Evolutionary conservation across 30 jellyfish, hydroid and myxozoan genomes (phyloP).

Genomic region (Clytia hemisphaerica): DNA sequence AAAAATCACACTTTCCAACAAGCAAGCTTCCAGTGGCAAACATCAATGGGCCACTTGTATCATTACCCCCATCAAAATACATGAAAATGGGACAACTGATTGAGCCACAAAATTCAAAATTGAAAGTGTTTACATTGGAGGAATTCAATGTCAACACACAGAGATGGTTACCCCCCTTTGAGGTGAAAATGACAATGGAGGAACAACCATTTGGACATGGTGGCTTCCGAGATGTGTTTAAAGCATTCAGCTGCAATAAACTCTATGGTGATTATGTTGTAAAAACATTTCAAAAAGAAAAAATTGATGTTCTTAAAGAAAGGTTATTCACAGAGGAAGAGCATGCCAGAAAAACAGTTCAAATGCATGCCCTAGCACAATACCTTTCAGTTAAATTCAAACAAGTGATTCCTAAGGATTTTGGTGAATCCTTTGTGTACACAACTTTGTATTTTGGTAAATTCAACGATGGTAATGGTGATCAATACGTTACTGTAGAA

Average conservation of each 20-base stretch:
- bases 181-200: not conserved
- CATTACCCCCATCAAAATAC: no score
- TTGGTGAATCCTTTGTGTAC: slow-evolving; percentile 12
- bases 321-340: slow-evolving; percentile 5
- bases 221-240: slow-evolving; percentile 20
- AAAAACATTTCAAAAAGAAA: no score
- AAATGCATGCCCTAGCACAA: slow-evolving; percentile 22
- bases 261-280: not conserved
- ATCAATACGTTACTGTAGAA: not conserved
- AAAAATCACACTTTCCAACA: no score
- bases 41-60: no score
- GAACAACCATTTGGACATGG: slow-evolving; percentile 19
- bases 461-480: no score
- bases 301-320: not conserved
- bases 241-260: not conserved
- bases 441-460: no score
- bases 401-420: not conserved
- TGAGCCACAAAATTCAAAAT: no score
- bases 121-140: no score
- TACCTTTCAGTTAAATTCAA: slow-evolving; percentile 2
- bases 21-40: no score
- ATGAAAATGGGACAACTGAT: no score
- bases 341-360: slow-evolving; percentile 19
- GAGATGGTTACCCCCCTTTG: slow-evolving; percentile 6
- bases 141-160: not conserved